Conservation (phyloP, 2,113 vertebrate species). For the Hypocryptadius cinnamomeus region DNA sequence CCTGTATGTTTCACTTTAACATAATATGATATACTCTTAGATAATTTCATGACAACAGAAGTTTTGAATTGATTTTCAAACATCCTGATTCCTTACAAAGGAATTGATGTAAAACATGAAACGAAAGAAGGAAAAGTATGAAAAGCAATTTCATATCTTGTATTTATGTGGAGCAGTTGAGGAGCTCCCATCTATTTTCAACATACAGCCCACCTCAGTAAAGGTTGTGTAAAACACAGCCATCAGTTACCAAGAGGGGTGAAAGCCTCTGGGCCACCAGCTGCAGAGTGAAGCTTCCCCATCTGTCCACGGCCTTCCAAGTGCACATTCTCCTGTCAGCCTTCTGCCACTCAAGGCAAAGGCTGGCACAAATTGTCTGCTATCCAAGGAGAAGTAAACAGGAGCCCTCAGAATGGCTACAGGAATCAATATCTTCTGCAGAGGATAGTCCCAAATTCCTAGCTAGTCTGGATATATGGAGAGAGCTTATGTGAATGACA, state of each 20-base stretch:
- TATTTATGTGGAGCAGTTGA: neutral
- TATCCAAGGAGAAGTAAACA: neutral
- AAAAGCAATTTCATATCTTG: neutral
- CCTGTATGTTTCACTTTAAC: neutral
- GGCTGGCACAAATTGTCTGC: neutral
- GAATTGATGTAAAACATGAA: fast-evolving
- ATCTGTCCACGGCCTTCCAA: neutral
- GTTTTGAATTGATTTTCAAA: neutral
- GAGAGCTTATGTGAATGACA: neutral
- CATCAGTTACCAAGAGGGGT: neutral
- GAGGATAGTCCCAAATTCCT: neutral
- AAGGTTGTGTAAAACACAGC: neutral
- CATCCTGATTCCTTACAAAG: neutral
- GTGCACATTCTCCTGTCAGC: neutral
- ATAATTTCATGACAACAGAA: neutral
- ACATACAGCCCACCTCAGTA: neutral
- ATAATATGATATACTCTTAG: neutral
- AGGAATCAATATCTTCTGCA: fast-evolving
- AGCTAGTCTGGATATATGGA: neutral
- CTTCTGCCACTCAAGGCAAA: neutral
- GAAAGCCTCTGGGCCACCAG: neutral
- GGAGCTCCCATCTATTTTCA: neutral
- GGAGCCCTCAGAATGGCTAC: neutral
- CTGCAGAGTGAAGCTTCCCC: neutral
- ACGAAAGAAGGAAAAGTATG: neutral